Base-by-base conservation (phyloP, 2,113 vertebrate species). In the Odobenus rosmarus region DNA sequence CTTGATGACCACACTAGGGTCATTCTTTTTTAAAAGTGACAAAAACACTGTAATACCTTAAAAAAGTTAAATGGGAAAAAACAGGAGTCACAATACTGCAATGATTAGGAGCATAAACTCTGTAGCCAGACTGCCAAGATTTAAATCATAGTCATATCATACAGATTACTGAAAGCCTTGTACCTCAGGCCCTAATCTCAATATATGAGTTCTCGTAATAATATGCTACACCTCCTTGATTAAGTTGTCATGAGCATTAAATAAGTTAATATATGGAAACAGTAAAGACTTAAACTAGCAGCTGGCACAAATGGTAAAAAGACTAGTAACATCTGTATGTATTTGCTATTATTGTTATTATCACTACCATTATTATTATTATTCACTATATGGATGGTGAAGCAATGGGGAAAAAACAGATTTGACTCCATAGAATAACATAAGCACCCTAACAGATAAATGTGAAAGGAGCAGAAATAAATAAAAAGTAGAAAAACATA, bases 31-130 rank as follows among this genome's bases (percentile, higher is more conserved):
- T 76, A 8, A 92, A 67, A 85, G 61, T n/a, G 77, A 80, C 21
- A 85, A 28, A 83, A 95, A 67, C 8, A 19, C 64, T 82, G 36
- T 71, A 77, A 62, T 21, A 77, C 15, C 55, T 93, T 88, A 90
- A 90, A 95, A 94, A 94, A 85, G 46, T 64, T 87, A 93, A 93
- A 53, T 76, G 61, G 49, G 67, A 67, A 64, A 90, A 86, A 81
- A 72, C 10, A 80, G 4, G 31, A 62, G 15, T 92, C 26, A 94
- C 49, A 95, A 81, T 6, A 79, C 51, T 82, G 7, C 49, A 72
- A 90, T 94, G 57, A 85, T 61, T n/a, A 88, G 42, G 49, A 93
- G 28, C 33, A 88, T 18, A 28, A 71, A 74, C 28, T 72, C 53
- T 72, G 53, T 18, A 88, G 15, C 18, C 85, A 86, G 59, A 57